Evolutionary conservation across 2,113 vertebrate species (phyloP), one percentile per base, ranked within the genome.

Genomic region (Pelobates fuscus): DNA sequence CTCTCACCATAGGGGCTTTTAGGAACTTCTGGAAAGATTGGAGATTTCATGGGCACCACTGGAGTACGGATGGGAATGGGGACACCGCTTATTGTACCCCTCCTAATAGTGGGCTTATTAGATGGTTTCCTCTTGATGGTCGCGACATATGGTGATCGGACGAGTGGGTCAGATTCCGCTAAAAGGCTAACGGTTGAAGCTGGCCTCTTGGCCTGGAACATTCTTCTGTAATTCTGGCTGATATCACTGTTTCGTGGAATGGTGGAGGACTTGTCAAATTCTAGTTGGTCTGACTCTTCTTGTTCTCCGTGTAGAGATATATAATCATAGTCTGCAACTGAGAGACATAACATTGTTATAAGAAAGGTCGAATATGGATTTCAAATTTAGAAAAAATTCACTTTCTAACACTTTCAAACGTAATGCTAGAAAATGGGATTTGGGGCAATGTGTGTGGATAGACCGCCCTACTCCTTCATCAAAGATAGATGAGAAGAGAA

Each of bases 61-160:
- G 92, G 92, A 3, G 92, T 92, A 72, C 80, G 78, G 78, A 93
- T 93, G 57, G 92, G 91, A 52, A 93, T 93, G 32, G 92, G 91
- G 1, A 92, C 86, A 1, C 91, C 92, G 25, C 90, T 90, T 81
- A 93, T 89, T 0, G 92, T 92, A 5, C 91, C 91, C 1, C 92
- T 80, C 1, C 92, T 90, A 20, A 85, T 84, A 8, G 69, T 71
- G 0, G 91, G 89, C 77, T 94, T 94, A 78, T 89, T 90, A 4
- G 89, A 92, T 0, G 92, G 92, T 27, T 93, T 93, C 65, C 92
- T 88, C 0, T 92, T 82, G 80, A 94, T 94, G 63, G 92, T 93
- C 1, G 92, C 92, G 0, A 91, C 88, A 80, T 93, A 88, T 0
- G 86, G 78, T 7, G 81, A 84, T 21, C 78, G 83, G 1, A 70